Percentiles rank a stretch among this genome's conserved stretches.
phyloP scores from a whole-genome alignment of 53 echinoderm and acorn worm genomes.

The Paracentrotus lividus region DNA sequence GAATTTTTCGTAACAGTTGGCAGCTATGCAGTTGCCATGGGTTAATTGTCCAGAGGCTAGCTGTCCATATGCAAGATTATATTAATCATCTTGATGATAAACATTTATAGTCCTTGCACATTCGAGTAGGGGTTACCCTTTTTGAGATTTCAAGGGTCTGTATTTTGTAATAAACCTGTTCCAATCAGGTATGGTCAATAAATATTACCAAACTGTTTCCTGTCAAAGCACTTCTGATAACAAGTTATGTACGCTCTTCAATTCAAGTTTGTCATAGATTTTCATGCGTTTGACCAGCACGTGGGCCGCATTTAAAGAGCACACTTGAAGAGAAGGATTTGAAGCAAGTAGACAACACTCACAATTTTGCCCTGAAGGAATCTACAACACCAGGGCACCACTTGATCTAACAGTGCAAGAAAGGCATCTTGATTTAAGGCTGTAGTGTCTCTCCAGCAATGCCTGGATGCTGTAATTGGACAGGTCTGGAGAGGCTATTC shows the following conservation, averaged over 20 bases:
- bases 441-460: not conserved
- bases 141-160: no score
- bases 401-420: not conserved
- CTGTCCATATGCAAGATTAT: no score
- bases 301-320: not conserved
- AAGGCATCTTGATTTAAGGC: not conserved
- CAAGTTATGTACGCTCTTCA: not conserved
- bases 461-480: not conserved
- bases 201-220: not conserved
- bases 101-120: no score
- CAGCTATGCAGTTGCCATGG: no score
- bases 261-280: conserved; percentile 20
- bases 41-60: no score
- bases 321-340: not conserved
- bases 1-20: no score
- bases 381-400: not conserved
- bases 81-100: no score
- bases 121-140: no score
- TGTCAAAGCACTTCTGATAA: not conserved
- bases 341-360: not conserved
- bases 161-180: not conserved
- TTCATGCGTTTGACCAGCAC: not conserved
- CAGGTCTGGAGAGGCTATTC: not conserved
- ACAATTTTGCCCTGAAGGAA: not conserved
- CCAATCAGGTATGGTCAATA: not conserved